phyloP scores from a whole-genome alignment of 2,797 vertebrate genomes.

The Phrynocephalus vlangalii region DNA sequence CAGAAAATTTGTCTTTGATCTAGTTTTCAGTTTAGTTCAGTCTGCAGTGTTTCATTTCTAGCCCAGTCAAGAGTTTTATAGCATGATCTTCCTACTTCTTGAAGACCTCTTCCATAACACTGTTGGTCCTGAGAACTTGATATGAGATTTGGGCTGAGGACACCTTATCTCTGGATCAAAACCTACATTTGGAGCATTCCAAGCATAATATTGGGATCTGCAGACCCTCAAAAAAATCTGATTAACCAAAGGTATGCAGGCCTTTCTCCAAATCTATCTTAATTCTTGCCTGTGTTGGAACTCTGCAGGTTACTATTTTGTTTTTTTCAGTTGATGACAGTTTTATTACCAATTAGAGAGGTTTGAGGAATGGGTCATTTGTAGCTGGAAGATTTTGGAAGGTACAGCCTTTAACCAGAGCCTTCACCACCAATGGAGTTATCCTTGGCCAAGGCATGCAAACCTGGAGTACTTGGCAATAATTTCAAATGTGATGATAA shows the following conservation, averaged over 20 bases:
- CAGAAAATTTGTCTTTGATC: neutral
- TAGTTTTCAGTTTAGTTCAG: neutral
- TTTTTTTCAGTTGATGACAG: neutral
- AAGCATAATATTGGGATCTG: neutral
- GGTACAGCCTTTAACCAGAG: neutral
- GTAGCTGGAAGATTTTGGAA: neutral
- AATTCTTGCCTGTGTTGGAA: neutral
- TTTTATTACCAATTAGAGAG: neutral
- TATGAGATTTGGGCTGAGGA: neutral
- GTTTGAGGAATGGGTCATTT: neutral
- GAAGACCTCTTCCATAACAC: neutral
- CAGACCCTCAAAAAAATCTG: neutral
- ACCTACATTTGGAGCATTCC: neutral
- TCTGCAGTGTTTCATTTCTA: neutral
- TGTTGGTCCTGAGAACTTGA: neutral
- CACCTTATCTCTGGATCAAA: neutral
- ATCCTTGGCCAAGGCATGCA: neutral
- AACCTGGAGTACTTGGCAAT: neutral
- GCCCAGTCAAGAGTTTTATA: neutral
- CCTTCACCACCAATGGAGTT: neutral
- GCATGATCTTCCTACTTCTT: neutral
- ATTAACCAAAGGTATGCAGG: neutral
- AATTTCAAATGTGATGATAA: neutral
- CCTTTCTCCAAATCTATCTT: neutral
- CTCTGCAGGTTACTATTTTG: neutral